phyloP scores from a whole-genome alignment of 1,140 invertebrate species.

The Diprion similis region DNA sequence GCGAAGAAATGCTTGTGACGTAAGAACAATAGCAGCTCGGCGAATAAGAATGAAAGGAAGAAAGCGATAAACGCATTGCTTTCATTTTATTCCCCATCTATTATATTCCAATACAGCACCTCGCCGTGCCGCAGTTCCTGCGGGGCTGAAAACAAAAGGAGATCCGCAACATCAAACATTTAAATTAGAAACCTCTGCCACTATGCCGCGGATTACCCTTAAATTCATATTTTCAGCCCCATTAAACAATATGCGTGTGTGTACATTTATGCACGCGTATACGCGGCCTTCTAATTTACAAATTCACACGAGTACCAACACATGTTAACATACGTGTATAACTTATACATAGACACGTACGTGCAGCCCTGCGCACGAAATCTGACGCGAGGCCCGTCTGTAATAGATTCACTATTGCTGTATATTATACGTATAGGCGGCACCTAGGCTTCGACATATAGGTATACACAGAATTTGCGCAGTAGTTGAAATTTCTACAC shows the following conservation, averaged over 20 bases:
- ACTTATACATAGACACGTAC: too few species aligned
- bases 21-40: background rate
- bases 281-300: background rate
- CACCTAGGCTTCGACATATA: background rate
- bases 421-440: background rate
- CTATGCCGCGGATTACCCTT: background rate
- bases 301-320: background rate
- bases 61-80: background rate
- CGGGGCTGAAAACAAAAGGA: slow-evolving; percentile 9
- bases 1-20: background rate
- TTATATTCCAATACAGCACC: too few species aligned
- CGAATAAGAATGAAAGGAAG: too few species aligned
- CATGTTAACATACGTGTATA: too few species aligned
- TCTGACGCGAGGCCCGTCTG: too few species aligned
- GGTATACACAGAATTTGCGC: background rate
- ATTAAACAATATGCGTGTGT: too few species aligned
- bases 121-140: background rate
- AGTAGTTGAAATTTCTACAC: too few species aligned
- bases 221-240: background rate
- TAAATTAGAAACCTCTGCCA: slow-evolving; percentile 15
- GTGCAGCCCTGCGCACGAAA: background rate
- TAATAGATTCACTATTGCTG: background rate
- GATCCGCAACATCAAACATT: slow-evolving; percentile 15
- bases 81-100: background rate
- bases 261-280: background rate